Conservation (phyloP, 2,113 vertebrate species). For the Sciurus niger region DNA sequence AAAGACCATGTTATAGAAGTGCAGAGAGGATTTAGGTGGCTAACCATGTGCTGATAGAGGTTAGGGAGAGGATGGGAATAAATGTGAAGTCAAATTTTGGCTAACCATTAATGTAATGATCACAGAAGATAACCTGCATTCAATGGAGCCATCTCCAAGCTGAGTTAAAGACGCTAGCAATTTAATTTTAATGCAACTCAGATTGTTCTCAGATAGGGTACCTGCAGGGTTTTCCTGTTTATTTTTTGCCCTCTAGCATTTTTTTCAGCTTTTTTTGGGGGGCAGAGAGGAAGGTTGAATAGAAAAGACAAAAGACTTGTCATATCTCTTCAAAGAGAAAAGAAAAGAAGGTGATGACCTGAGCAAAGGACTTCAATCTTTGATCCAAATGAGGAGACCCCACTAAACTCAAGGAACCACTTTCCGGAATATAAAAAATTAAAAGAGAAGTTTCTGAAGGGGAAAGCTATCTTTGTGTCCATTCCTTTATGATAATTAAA, state of each 20-base stretch:
- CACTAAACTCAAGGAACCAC: background rate
- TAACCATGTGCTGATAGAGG: background rate
- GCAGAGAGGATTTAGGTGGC: background rate
- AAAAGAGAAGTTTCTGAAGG: background rate
- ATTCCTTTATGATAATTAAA: background rate
- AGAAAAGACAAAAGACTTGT: background rate
- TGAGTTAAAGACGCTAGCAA: background rate
- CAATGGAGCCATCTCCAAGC: background rate
- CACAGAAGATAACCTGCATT: background rate
- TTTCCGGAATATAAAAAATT: background rate
- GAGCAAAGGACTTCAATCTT: conserved; percentile 45
- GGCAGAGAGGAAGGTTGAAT: background rate
- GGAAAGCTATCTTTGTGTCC: background rate
- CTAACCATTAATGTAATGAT: background rate
- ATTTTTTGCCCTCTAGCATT: background rate
- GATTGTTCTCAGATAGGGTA: background rate
- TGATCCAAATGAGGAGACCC: background rate
- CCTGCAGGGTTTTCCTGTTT: background rate
- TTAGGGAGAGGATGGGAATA: background rate
- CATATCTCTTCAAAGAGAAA: background rate
- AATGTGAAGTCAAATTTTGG: background rate
- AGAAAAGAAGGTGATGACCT: background rate
- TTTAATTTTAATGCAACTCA: conserved; percentile 22
- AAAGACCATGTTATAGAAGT: background rate
- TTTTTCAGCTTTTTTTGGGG: background rate